Conservation (phyloP, 2,888 invertebrate species). For the Cacoxenus indagator region DNA sequence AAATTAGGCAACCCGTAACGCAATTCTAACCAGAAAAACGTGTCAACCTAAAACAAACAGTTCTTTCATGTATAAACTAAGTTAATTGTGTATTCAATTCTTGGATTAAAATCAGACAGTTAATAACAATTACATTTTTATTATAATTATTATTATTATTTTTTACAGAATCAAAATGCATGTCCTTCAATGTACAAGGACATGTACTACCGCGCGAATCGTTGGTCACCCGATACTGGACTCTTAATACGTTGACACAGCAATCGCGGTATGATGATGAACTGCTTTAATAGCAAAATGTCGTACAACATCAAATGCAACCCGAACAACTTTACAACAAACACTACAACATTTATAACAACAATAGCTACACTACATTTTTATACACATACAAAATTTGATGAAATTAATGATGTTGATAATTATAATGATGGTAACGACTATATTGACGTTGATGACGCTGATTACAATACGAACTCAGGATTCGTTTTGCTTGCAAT, state of each 20-base stretch:
- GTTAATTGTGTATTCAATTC: not conserved
- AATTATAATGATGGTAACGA: not conserved
- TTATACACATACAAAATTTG: not conserved
- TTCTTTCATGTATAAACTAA: too few species aligned
- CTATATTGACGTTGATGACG: not conserved
- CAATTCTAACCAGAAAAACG: too few species aligned
- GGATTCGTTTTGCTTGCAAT: conserved; percentile 47
- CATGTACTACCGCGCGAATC: conserved; percentile 83
- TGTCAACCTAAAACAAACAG: too few species aligned
- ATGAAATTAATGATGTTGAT: not conserved
- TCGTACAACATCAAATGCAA: conserved; percentile 13
- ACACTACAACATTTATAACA: conserved; percentile 16
- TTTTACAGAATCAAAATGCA: conserved; percentile 72
- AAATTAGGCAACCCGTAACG: too few species aligned
- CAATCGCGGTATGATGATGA: conserved; percentile 1
- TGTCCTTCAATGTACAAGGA: conserved; percentile 92
- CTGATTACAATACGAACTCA: conserved; percentile 41
- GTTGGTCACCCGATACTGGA: conserved; percentile 70
- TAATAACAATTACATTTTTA: not conserved
- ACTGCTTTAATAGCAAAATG: conserved; percentile 14
- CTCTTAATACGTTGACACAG: conserved; percentile 69
- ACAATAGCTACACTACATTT: conserved; percentile 16
- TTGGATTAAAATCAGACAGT: not conserved
- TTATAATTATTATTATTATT: not conserved
- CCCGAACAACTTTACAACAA: not conserved